These are phyloP conservation scores for Aspidiotus destructor DNA, from an alignment of 2,888 invertebrate species.

Conservation along the genomic window DNA sequence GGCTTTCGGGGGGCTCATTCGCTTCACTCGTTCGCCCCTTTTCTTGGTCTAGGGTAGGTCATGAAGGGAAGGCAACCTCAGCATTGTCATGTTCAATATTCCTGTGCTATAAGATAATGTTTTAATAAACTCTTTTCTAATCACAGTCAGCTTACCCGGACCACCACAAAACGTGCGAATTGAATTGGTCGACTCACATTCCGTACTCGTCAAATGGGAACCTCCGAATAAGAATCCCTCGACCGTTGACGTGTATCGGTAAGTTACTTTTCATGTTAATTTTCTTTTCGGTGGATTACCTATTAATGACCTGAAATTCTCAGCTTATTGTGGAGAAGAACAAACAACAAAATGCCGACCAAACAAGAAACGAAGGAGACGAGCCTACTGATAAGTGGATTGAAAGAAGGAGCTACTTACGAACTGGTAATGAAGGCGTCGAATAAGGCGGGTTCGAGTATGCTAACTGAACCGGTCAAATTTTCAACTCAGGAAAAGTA, in stretches of 20 bases:
- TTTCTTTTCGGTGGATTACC: neutral
- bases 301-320: constrained; percentile 6
- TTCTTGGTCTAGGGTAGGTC: too few relatives aligned
- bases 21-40: too few relatives aligned
- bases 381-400: constrained; percentile 57
- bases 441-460: constrained; percentile 66
- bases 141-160: constrained; percentile 58
- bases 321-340: constrained; percentile 66
- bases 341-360: constrained; percentile 52
- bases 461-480: constrained; percentile 60
- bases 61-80: too few relatives aligned
- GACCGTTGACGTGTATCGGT: constrained; percentile 65
- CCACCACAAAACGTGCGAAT: constrained; percentile 61
- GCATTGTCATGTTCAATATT: too few relatives aligned
- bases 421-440: constrained; percentile 75
- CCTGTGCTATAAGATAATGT: too few relatives aligned
- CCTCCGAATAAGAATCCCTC: constrained; percentile 71
- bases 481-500: constrained; percentile 68
- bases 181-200: constrained; percentile 49
- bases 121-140: neutral
- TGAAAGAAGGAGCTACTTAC: constrained; percentile 63
- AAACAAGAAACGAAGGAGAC: constrained; percentile 64
- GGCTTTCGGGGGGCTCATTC: too few relatives aligned
- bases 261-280: neutral
- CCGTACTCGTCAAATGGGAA: constrained; percentile 63